phyloP scores from a whole-genome alignment of 2,797 vertebrate genomes.

The Galago senegalensis region DNA sequence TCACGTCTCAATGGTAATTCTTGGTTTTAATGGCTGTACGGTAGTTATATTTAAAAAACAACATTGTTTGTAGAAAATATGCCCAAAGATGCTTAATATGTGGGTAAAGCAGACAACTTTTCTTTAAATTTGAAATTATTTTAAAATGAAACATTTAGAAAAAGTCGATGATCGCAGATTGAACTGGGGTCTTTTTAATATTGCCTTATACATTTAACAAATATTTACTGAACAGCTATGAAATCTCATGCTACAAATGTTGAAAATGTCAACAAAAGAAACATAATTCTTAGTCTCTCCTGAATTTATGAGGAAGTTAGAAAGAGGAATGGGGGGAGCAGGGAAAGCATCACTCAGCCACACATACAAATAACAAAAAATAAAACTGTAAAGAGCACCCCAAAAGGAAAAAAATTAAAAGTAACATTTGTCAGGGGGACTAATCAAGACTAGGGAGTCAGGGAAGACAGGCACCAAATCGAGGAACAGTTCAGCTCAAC shows the following conservation, averaged over 20 bases:
- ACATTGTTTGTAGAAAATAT: not conserved
- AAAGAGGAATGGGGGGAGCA: not conserved
- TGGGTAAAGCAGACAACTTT: not conserved
- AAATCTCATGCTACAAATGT: not conserved
- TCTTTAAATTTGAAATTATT: conserved; percentile 26
- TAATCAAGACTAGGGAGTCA: not conserved
- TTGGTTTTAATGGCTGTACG: not conserved
- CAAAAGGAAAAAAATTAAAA: not conserved
- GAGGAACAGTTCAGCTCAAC: not conserved
- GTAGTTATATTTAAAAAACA: not conserved
- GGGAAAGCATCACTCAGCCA: not conserved
- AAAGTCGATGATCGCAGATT: not conserved
- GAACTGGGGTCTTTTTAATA: not conserved
- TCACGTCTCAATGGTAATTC: not conserved
- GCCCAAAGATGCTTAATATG: not conserved
- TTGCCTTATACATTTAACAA: not conserved
- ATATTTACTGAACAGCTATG: not conserved
- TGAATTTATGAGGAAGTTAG: not conserved
- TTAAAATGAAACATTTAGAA: conserved; percentile 46
- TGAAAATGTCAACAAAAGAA: not conserved
- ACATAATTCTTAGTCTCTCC: not conserved
- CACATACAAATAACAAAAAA: not conserved
- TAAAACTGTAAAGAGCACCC: not conserved
- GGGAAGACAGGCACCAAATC: not conserved
- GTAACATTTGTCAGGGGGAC: not conserved